Conservation (phyloP, 2,888 invertebrate genomes). For the Sminthurides aquaticus region DNA sequence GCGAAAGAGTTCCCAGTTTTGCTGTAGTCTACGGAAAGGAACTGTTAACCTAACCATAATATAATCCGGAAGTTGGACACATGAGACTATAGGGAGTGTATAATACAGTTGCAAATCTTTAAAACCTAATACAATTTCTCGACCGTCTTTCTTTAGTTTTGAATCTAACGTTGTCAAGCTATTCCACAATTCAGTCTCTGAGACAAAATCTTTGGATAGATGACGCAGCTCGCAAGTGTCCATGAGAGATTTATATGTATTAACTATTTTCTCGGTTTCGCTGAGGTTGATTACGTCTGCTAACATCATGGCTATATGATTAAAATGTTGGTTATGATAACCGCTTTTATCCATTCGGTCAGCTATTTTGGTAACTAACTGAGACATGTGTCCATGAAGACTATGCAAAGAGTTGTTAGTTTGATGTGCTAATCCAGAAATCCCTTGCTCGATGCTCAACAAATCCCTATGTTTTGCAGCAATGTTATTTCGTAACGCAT, state of each 20-base stretch:
- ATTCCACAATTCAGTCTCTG: neutral
- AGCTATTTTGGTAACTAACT: neutral
- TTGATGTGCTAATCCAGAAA: neutral
- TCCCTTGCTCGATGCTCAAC: neutral
- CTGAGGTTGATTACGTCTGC: neutral
- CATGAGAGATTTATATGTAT: neutral
- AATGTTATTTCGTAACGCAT: neutral
- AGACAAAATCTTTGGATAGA: neutral
- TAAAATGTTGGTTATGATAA: neutral
- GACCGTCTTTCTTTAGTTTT: neutral
- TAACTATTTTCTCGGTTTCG: neutral
- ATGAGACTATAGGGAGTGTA: neutral
- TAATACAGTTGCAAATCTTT: neutral
- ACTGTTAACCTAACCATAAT: neutral
- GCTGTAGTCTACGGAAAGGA: neutral
- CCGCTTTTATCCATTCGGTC: neutral
- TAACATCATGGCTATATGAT: neutral
- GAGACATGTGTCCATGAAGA: neutral
- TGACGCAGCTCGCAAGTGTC: neutral
- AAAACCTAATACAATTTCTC: neutral
- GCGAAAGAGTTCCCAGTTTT: neutral
- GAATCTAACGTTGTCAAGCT: neutral
- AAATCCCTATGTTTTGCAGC: neutral
- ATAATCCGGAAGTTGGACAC: neutral
- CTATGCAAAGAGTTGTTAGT: neutral